phyloP scores from a whole-genome alignment of 2,113 vertebrate species.

The Corythornis vintsioides region DNA sequence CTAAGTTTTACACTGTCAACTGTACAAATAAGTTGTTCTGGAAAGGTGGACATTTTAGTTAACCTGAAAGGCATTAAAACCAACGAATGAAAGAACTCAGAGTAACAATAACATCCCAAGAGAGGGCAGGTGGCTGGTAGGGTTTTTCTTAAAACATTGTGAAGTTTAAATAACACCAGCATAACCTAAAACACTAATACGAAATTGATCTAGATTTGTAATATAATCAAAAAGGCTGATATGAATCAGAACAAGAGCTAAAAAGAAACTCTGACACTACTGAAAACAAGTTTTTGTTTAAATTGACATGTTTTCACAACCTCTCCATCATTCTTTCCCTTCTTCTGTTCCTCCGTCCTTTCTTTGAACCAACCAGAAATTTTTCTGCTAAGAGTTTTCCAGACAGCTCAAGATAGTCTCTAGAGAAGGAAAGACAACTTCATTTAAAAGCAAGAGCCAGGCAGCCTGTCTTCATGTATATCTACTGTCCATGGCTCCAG shows the following conservation, averaged over 20 bases:
- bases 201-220: slow-evolving; percentile 41
- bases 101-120: background rate
- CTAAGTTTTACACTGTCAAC: background rate
- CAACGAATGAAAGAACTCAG: background rate
- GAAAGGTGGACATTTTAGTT: background rate
- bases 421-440: background rate
- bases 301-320: slow-evolving; percentile 52
- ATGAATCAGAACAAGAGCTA: slow-evolving; percentile 51
- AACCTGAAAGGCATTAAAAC: slow-evolving; percentile 12
- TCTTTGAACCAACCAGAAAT: background rate
- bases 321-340: background rate
- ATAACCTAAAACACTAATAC: slow-evolving; percentile 3
- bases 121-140: background rate
- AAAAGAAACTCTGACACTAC: slow-evolving; percentile 17
- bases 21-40: background rate
- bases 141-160: background rate
- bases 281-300: slow-evolving; percentile 42
- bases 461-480: background rate
- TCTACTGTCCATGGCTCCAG: background rate
- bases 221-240: slow-evolving; percentile 39
- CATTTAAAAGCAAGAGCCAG: background rate
- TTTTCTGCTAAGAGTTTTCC: background rate
- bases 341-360: background rate
- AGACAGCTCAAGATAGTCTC: background rate
- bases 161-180: slow-evolving; percentile 42